These are phyloP conservation scores for Drosophila austrosaltans DNA, from an alignment of 2,888 invertebrate species.

Conservation along the genomic window DNA sequence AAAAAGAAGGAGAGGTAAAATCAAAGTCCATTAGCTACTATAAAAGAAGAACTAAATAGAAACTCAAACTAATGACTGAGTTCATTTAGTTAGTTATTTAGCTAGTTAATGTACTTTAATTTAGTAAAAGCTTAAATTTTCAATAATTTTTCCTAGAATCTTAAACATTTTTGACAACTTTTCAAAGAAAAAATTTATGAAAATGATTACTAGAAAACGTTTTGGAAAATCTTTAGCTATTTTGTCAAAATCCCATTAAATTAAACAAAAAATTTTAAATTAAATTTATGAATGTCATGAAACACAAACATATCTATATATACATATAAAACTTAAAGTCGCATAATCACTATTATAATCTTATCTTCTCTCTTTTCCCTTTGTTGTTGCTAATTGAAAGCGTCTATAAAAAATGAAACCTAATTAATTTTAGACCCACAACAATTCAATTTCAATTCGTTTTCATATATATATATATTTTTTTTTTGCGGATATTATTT, in stretches of 20 bases:
- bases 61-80: no score
- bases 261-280: background rate
- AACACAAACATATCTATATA: background rate
- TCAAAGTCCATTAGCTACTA: no score
- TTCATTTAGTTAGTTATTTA: no score
- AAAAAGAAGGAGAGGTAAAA: background rate
- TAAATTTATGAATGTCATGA: background rate
- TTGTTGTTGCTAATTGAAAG: constrained; percentile 35
- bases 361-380: constrained; percentile 41
- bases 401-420: constrained; percentile 29
- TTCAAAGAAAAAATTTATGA: background rate
- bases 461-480: background rate
- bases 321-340: background rate
- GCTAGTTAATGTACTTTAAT: no score
- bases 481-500: constrained; percentile 33
- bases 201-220: background rate
- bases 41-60: no score
- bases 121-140: background rate
- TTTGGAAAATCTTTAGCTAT: no score
- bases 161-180: background rate
- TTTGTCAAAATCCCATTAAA: background rate
- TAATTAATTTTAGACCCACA: constrained; percentile 42
- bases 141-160: background rate
- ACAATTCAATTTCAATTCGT: constrained; percentile 39
- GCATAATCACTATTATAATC: constrained; percentile 45